phyloP scores from a whole-genome alignment of 2,888 invertebrate species.

The Lithodes maja region DNA sequence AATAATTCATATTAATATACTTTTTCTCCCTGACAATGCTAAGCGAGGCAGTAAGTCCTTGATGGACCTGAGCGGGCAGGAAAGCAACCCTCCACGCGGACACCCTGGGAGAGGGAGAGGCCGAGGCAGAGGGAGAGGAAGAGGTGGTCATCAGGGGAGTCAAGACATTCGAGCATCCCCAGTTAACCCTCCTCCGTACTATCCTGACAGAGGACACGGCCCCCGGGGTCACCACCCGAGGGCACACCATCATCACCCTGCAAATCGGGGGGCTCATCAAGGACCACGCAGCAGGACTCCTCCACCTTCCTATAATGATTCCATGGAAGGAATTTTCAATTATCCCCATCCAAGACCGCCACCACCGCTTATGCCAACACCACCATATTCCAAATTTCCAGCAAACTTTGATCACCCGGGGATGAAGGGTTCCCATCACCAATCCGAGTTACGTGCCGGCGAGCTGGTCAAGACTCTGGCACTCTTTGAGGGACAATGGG shows the following conservation, averaged over 20 bases:
- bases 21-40: neutral
- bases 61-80: constrained; percentile 27
- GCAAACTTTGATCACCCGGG: neutral
- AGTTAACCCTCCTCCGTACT: neutral
- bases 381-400: neutral
- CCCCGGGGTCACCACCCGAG: too few relatives aligned
- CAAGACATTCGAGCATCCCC: neutral
- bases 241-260: neutral
- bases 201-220: neutral
- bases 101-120: neutral
- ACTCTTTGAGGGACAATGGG: constrained; percentile 38
- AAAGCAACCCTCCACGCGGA: neutral
- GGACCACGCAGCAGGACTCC: neutral
- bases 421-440: neutral
- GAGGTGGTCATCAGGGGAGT: neutral
- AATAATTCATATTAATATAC: too few relatives aligned
- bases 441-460: neutral
- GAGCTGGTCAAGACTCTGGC: constrained; percentile 41
- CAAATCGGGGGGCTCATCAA: neutral
- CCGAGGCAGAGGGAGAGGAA: constrained; percentile 2
- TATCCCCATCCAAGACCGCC: too few relatives aligned
- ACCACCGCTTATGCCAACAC: neutral
- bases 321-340: neutral
- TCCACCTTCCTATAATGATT: constrained; percentile 29
- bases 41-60: constrained; percentile 29